Conservation (phyloP, 1,140 invertebrate species). For the Aphis gossypii region DNA sequence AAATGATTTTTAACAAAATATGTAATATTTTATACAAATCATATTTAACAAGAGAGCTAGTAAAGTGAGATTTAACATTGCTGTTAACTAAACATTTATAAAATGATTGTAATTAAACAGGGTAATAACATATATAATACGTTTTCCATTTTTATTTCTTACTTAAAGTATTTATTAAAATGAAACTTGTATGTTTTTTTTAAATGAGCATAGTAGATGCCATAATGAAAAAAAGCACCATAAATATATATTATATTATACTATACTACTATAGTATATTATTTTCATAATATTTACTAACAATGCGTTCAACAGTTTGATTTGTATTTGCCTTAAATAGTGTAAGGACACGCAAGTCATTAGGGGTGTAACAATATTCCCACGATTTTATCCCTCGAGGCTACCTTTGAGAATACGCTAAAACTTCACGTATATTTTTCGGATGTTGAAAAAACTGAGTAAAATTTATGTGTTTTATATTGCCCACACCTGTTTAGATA, state of each 20-base stretch:
- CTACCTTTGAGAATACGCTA: neutral
- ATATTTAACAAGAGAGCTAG: no score
- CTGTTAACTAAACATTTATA: neutral
- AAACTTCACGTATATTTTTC: neutral
- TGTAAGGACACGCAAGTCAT: neutral
- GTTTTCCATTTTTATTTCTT: neutral
- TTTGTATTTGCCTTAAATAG: neutral
- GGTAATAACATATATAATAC: no score
- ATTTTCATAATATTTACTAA: neutral
- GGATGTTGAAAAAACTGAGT: neutral
- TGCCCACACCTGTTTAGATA: slow-evolving; percentile 13
- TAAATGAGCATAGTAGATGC: neutral
- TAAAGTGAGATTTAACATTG: neutral
- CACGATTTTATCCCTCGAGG: neutral
- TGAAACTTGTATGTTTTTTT: neutral
- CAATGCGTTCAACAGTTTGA: neutral
- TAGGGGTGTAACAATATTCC: neutral
- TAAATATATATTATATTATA: neutral
- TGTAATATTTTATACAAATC: no score
- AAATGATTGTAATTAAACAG: neutral
- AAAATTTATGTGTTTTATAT: slow-evolving; percentile 12
- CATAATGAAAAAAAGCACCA: neutral
- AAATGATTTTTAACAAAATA: neutral
- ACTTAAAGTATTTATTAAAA: neutral
- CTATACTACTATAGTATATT: neutral